A percentile compares a stretch with the other conserved stretches of the same genome.
These are phyloP conservation scores for Coranthus polyacanthus DNA, from an alignment of 2,797 vertebrate species.

Conservation along the genomic window DNA sequence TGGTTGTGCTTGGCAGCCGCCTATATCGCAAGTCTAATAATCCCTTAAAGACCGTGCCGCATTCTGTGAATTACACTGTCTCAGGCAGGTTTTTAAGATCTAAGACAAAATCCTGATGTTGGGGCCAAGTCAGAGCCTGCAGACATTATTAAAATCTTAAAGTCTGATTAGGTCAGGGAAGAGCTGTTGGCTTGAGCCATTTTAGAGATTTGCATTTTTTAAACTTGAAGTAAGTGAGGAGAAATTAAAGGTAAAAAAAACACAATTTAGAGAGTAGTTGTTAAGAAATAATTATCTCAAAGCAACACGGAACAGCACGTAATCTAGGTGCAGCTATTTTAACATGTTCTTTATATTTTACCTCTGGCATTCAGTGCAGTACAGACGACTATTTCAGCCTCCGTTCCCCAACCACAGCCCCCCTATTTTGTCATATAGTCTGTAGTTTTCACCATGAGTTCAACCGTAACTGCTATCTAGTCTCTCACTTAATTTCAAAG, in stretches of 20 bases:
- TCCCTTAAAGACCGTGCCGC: conserved; percentile 41
- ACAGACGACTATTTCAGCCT: too few species aligned
- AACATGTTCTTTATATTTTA: neutral
- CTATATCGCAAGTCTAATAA: conserved; percentile 47
- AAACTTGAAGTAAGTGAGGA: conserved; percentile 20
- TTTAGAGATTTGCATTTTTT: conserved; percentile 25
- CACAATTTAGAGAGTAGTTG: neutral
- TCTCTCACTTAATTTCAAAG: conserved; percentile 8
- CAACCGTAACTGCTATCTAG: conserved; percentile 1
- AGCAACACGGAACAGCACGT: neutral
- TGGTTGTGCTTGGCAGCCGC: conserved; percentile 33
- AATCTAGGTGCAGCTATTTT: neutral
- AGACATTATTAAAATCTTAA: conserved; percentile 27
- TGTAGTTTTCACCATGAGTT: neutral
- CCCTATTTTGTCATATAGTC: conserved; percentile 1
- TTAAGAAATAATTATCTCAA: neutral
- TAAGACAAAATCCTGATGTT: conserved; percentile 41
- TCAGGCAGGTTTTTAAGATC: conserved; percentile 43
- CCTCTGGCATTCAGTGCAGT: neutral
- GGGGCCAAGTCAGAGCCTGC: conserved; percentile 27
- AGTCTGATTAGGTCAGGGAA: conserved; percentile 27
- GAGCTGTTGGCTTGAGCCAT: conserved; percentile 1
- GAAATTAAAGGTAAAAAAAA: neutral
- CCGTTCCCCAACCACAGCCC: neutral
- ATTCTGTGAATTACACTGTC: conserved; percentile 44